Evolutionary conservation across 2,888 invertebrate genomes (phyloP).

Genomic region (Chydorus sphaericus): DNA sequence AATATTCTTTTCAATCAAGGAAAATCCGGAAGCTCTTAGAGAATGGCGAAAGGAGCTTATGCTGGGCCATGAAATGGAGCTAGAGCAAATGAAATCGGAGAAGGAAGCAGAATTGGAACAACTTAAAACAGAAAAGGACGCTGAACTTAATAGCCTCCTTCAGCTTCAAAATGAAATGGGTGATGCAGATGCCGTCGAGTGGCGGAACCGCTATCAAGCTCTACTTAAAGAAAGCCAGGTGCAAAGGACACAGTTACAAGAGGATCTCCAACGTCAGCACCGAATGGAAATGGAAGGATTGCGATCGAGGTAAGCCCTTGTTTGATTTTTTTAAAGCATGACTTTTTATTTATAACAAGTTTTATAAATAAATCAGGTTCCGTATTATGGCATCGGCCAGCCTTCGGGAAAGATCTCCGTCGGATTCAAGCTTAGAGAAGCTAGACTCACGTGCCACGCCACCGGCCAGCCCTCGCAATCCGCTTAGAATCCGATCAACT

Average conservation of each 20-base stretch:
- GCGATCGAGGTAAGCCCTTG: constrained; percentile 37
- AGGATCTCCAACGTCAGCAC: constrained; percentile 52
- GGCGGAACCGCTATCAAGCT: constrained; percentile 21
- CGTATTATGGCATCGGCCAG: constrained; percentile 55
- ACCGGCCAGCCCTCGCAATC: constrained; percentile 8
- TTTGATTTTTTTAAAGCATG: not conserved
- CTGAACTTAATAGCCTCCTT: not conserved
- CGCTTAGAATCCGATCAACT: not conserved
- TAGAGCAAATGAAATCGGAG: constrained; percentile 26
- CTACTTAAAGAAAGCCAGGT: constrained; percentile 33
- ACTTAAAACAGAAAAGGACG: not conserved
- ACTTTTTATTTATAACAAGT: not conserved
- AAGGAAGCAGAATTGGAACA: constrained; percentile 26
- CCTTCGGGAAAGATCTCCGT: constrained; percentile 54
- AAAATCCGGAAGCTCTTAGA: not conserved
- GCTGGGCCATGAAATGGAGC: constrained; percentile 7
- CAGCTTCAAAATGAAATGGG: not conserved
- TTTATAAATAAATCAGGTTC: constrained; percentile 29
- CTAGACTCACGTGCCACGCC: constrained; percentile 34
- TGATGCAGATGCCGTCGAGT: not conserved
- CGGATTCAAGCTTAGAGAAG: constrained; percentile 61
- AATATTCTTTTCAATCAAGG: not conserved
- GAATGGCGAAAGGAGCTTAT: not conserved
- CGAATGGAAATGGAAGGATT: constrained; percentile 63
- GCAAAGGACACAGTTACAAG: constrained; percentile 49